phyloP scores from a whole-genome alignment of 2,113 vertebrate genomes.

The Lagopus muta region DNA sequence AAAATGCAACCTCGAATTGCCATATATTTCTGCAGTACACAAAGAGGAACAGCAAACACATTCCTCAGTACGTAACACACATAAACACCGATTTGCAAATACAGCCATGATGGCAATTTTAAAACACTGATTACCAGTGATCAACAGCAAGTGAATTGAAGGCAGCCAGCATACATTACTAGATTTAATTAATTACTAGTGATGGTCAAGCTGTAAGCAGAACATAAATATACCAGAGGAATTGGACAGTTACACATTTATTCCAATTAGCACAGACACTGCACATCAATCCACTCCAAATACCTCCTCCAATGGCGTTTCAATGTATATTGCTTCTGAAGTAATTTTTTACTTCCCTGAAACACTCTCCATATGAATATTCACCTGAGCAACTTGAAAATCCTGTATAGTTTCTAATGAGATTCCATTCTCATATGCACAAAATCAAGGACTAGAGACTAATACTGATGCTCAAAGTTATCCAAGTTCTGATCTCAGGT shows the following conservation, averaged over 20 bases:
- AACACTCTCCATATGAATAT: neutral
- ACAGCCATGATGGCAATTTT: neutral
- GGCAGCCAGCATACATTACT: neutral
- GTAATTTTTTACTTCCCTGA: neutral
- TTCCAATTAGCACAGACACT: neutral
- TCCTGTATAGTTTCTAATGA: neutral
- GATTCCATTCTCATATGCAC: neutral
- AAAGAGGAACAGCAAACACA: neutral
- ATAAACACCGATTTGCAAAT: neutral
- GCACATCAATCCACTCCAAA: neutral
- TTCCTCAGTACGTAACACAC: fast-evolving
- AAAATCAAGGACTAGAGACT: neutral
- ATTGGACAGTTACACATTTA: neutral
- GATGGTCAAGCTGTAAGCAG: neutral
- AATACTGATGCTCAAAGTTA: neutral
- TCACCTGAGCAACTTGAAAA: neutral
- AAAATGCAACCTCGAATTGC: neutral
- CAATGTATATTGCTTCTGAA: neutral
- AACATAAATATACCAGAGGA: neutral
- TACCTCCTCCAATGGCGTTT: neutral
- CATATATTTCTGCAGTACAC: neutral
- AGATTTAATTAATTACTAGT: neutral
- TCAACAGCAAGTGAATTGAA: neutral
- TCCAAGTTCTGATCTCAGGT: neutral
- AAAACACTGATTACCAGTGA: neutral